These are phyloP conservation scores for Ranitomeya imitator DNA, from an alignment of 2,113 vertebrate genomes.

Conservation along the genomic window DNA sequence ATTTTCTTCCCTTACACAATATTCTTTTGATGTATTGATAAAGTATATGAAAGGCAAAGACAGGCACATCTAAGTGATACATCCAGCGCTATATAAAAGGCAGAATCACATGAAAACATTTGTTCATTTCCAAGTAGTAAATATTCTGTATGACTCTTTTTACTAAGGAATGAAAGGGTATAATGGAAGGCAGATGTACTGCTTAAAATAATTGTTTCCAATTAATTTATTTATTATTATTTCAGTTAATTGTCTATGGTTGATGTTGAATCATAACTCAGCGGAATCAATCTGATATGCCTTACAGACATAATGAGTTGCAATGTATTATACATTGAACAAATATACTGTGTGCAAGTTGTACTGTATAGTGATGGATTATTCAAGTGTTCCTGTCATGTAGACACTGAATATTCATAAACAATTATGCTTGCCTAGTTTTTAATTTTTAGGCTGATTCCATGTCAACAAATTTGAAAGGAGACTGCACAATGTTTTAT, in stretches of 20 bases:
- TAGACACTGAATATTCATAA: neutral
- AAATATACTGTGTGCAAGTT: neutral
- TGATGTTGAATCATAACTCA: neutral
- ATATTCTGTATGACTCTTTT: conserved; percentile 2
- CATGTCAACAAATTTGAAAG: neutral
- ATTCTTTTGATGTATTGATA: conserved; percentile 8
- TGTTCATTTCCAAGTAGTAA: neutral
- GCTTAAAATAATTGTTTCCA: conserved; percentile 20
- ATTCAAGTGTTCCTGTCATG: neutral
- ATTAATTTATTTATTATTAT: neutral
- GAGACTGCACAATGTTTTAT: neutral
- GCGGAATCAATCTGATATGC: neutral
- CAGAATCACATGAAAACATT: neutral
- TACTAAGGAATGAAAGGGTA: neutral
- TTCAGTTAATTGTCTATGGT: neutral
- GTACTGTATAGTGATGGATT: neutral
- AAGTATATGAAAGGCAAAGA: neutral
- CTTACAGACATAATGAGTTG: neutral
- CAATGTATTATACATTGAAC: neutral
- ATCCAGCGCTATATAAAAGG: neutral
- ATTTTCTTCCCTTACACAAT: conserved; percentile 7
- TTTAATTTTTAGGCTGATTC: neutral
- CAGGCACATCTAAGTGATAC: neutral
- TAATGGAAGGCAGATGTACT: neutral
- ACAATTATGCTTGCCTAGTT: neutral